These are phyloP conservation scores for Malurus cyaneus DNA, from an alignment of 2,113 vertebrate species.

Conservation along the genomic window DNA sequence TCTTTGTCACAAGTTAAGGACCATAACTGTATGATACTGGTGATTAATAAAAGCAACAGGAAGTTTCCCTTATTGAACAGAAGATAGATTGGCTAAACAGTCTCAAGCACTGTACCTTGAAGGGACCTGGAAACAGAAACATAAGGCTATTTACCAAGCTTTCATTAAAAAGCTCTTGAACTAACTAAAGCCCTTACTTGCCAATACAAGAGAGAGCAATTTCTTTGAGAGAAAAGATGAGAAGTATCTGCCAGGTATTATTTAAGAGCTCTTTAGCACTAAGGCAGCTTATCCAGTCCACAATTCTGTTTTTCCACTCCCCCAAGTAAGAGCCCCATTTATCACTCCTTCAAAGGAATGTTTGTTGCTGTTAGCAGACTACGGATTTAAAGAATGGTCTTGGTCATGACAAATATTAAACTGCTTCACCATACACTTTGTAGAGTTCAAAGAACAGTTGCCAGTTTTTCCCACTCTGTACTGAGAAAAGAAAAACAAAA, in stretches of 20 bases:
- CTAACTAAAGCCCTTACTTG: neutral
- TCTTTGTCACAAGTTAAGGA: conserved; percentile 84
- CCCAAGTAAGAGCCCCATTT: neutral
- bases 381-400: neutral
- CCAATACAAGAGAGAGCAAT: neutral
- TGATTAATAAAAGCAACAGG: neutral
- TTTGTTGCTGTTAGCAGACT: neutral
- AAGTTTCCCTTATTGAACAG: neutral
- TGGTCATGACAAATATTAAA: neutral
- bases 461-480: neutral
- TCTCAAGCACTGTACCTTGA: neutral
- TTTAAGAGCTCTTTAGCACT: neutral
- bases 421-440: neutral
- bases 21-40: neutral
- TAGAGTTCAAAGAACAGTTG: neutral
- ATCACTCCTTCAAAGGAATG: neutral
- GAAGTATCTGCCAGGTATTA: neutral
- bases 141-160: neutral
- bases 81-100: neutral
- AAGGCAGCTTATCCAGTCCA: neutral
- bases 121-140: neutral
- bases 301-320: neutral
- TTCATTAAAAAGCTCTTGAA: neutral
- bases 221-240: neutral
- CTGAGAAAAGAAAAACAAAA: neutral